Evolutionary conservation across 2,113 vertebrate genomes (phyloP), one percentile per base, ranked within the genome.

Genomic region (Mus spicilegus): DNA sequence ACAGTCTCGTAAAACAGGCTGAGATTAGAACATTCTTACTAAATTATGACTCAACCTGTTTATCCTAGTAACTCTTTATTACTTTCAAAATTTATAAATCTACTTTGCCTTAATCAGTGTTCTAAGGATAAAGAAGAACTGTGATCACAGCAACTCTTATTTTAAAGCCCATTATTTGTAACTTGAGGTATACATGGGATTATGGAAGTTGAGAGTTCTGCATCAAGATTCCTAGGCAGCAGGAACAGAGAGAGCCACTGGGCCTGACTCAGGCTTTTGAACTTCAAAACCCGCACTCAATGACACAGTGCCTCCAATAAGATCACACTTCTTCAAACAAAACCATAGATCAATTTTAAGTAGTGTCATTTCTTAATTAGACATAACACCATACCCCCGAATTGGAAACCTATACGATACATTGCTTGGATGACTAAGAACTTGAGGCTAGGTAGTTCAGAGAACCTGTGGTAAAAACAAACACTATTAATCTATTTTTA

Each of bases 31-130:
- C 12, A 14, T 20, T 70, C 42, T 72, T 87, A 72, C 30, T 90
- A 91, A 46, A 92, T 54, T 39, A 1, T 78, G 19, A 7, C 90
- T 7, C 56, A 9, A 69, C 9, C 26, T 19, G 61, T 51, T 42
- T 89, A 26, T 92, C 42, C 16, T 81, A 30, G 82, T 17, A 73
- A 88, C 6, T 42, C 20, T 84, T 87, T 82, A 20, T 46, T 85
- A 86, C 36, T 95, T 90, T 90, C 24, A 90, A 77, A 58, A 78
- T 17, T 49, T 72, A 1, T 46, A 69, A 96, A 91, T 87, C 26
- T 5, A 1, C 5, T 63, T 42, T 58, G 1, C 6, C n/a, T 39
- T 82, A 58, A n/a, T 17, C 22, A 14, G 36, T 28, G 3, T 42
- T 63, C 58, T 63, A 42, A 26, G 39, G 24, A n/a, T 63, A n/a